Conservation (phyloP, 1,140 invertebrate genomes). For the Diabrotica undecimpunctata region DNA sequence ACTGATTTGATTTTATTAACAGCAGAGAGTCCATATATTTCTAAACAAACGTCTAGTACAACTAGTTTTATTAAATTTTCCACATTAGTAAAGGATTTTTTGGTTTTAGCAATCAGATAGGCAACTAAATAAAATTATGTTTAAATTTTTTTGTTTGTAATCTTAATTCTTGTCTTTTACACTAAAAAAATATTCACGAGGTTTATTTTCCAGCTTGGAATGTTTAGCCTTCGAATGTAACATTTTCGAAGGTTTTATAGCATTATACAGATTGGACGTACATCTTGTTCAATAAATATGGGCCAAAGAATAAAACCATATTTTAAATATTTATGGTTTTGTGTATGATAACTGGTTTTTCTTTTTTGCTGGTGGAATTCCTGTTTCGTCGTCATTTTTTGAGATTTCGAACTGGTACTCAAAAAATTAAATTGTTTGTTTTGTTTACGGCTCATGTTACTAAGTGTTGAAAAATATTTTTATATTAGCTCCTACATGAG, state of each 20-base stretch:
- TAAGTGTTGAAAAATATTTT: neutral
- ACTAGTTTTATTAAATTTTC: too few species aligned
- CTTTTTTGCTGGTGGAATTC: neutral
- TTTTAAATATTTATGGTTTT: neutral
- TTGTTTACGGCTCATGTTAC: neutral
- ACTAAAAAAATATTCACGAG: neutral
- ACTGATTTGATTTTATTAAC: too few species aligned
- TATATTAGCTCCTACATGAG: neutral
- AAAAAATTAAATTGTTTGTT: neutral
- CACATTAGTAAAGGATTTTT: too few species aligned
- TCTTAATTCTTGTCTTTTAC: neutral
- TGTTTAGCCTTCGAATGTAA: too few species aligned
- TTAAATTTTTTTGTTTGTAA: neutral
- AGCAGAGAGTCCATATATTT: too few species aligned
- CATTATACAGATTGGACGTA: neutral
- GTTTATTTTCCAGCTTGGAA: too few species aligned
- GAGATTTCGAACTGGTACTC: neutral
- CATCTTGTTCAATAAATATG: neutral
- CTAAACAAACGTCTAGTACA: too few species aligned
- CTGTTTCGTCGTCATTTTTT: neutral
- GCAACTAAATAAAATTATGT: conserved; percentile 9
- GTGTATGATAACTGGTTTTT: neutral
- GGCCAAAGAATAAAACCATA: conserved; percentile 1
- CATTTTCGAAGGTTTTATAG: neutral
- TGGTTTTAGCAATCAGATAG: too few species aligned